These are phyloP conservation scores for Hemibagrus guttatus DNA, from an alignment of 2,797 vertebrate species.

Conservation along the genomic window DNA sequence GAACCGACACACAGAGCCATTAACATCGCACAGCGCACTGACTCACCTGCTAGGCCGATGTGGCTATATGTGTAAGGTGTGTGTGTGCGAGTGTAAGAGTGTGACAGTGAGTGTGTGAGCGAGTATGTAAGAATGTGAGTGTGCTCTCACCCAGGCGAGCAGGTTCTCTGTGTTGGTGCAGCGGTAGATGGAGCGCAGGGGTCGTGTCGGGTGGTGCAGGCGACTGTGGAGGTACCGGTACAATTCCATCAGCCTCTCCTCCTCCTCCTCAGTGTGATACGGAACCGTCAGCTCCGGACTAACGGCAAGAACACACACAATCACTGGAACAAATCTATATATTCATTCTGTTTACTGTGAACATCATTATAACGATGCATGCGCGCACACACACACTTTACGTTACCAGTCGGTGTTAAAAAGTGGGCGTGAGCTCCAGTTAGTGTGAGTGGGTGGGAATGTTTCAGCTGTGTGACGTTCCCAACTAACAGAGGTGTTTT, in stretches of 20 bases:
- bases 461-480: not conserved
- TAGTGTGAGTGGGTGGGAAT: not conserved
- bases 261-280: conserved; percentile 84
- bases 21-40: too few species aligned
- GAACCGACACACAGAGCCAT: too few species aligned
- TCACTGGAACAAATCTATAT: not conserved
- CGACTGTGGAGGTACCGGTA: conserved; percentile 95
- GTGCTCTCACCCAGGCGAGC: conserved; percentile 87
- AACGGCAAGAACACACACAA: not conserved
- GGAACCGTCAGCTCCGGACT: conserved; percentile 88
- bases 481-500: not conserved
- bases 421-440: not conserved
- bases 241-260: conserved; percentile 86
- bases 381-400: not conserved
- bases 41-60: not conserved
- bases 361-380: not conserved
- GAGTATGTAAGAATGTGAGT: not conserved
- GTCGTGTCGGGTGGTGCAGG: conserved; percentile 89
- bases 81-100: not conserved
- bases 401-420: not conserved
- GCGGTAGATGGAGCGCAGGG: conserved; percentile 89
- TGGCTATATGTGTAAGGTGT: too few species aligned
- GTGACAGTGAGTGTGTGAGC: not conserved
- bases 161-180: conserved; percentile 88
- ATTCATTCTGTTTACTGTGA: not conserved